Evolutionary conservation across 53 echinoderm and acorn worm species (phyloP).

Genomic region (Apostichopus leukothele): DNA sequence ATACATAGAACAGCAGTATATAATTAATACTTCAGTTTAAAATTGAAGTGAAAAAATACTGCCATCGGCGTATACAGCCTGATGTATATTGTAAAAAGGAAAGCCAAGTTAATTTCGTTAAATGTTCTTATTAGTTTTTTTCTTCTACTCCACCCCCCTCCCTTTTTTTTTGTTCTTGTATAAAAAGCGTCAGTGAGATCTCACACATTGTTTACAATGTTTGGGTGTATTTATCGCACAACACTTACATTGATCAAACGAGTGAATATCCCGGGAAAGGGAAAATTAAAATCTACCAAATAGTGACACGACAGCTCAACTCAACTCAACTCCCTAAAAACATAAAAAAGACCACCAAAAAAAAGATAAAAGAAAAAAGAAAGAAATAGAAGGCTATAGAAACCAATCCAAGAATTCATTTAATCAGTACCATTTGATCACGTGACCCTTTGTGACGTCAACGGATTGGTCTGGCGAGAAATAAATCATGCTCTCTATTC

Average conservation of each 20-base stretch:
- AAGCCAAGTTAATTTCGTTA: no score
- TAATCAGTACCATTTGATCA: conserved; percentile 23
- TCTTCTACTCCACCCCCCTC: no score
- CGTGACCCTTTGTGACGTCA: conserved; percentile 30
- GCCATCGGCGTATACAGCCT: no score
- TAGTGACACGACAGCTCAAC: background rate
- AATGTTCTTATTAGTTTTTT: no score
- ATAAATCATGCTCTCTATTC: conserved; percentile 30
- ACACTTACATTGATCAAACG: conserved; percentile 28
- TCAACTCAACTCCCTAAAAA: no score
- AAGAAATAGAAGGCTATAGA: background rate
- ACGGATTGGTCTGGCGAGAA: conserved; percentile 6
- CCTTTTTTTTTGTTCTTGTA: no score
- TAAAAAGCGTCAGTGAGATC: background rate
- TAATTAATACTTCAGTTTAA: no score
- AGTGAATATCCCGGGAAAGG: background rate
- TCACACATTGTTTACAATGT: conserved; percentile 25
- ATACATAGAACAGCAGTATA: no score
- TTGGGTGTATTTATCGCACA: conserved; percentile 11
- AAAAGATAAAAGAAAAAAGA: conserved; percentile 8
- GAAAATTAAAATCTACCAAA: conserved; percentile 10
- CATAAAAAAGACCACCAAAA: background rate
- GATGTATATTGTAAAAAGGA: no score
- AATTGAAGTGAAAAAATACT: no score
- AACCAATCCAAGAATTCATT: conserved; percentile 15